A percentile compares a stretch with the other conserved stretches of the same genome.
Evolutionary conservation across 2,113 vertebrate species (phyloP).

Genomic region (Podarcis raffonei): DNA sequence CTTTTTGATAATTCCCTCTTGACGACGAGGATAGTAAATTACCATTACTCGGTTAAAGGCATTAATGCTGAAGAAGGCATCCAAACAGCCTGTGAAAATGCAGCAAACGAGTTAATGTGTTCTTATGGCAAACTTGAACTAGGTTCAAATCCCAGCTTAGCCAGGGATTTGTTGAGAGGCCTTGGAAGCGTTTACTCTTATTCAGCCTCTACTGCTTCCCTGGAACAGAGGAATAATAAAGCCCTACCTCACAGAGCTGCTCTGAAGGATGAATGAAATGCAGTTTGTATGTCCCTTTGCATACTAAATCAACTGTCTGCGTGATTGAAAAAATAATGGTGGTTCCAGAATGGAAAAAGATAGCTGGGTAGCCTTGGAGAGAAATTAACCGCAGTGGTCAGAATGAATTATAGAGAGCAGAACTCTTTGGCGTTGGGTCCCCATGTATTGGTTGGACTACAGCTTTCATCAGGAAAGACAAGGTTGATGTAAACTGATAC

Average conservation of each 20-base stretch:
- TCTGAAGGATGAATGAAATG: not conserved
- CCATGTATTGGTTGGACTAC: too few relatives aligned
- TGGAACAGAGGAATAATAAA: conserved; percentile 3
- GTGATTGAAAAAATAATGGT: not conserved
- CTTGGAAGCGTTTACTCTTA: conserved; percentile 1
- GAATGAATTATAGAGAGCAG: not conserved
- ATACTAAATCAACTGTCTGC: not conserved
- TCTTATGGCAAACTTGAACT: conserved; percentile 2
- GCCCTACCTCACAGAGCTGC: conserved; percentile 1
- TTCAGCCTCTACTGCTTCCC: conserved; percentile 13
- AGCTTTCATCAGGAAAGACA: too few relatives aligned
- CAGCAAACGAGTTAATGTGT: not conserved
- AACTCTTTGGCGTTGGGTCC: not conserved
- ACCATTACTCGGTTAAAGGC: not conserved
- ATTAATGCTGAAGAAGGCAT: not conserved
- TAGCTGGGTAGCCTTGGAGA: not conserved
- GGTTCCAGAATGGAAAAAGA: not conserved
- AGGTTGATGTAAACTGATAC: too few relatives aligned
- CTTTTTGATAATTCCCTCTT: conserved; percentile 4
- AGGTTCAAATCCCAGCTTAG: conserved; percentile 19
- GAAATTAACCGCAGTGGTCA: not conserved
- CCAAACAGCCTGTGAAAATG: not conserved
- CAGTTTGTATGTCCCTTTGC: not conserved
- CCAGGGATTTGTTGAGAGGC: not conserved
- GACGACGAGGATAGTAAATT: not conserved